Percentiles rank a stretch among this genome's conserved stretches.
phyloP scores from a whole-genome alignment of 1,140 invertebrate species.

The Pararge aegeria region DNA sequence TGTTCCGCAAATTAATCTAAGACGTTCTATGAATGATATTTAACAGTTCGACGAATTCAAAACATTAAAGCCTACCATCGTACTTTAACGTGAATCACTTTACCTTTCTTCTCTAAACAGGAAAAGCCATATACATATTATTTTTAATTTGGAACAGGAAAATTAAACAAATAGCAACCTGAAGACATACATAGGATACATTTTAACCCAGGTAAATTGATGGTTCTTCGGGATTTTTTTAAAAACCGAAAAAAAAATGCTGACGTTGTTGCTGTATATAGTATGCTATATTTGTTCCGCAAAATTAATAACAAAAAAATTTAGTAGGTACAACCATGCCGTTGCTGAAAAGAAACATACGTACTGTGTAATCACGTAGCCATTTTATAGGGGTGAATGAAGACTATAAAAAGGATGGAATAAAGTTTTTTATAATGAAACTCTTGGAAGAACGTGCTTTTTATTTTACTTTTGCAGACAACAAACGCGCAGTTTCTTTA shows the following conservation, averaged over 20 bases:
- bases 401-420: neutral
- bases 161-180: too few species aligned
- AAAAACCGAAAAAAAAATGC: too few species aligned
- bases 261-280: too few species aligned
- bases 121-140: neutral
- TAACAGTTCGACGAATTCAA: slow-evolving; percentile 38
- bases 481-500: neutral
- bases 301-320: too few species aligned
- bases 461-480: neutral
- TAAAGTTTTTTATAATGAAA: neutral
- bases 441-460: neutral
- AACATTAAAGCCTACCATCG: slow-evolving; percentile 23
- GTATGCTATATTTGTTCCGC: too few species aligned
- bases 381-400: neutral
- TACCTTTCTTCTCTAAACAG: slow-evolving; percentile 19
- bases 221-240: too few species aligned
- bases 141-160: neutral
- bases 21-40: slow-evolving; percentile 40
- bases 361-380: neutral
- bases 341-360: neutral
- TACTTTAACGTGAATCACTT: slow-evolving; percentile 39
- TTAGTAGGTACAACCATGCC: too few species aligned
- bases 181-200: too few species aligned
- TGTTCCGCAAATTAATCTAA: slow-evolving; percentile 48
- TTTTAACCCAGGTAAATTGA: too few species aligned